Evolutionary conservation across 53 echinoderm and acorn worm species (phyloP).

Genomic region (Hippasteria phrygiana): DNA sequence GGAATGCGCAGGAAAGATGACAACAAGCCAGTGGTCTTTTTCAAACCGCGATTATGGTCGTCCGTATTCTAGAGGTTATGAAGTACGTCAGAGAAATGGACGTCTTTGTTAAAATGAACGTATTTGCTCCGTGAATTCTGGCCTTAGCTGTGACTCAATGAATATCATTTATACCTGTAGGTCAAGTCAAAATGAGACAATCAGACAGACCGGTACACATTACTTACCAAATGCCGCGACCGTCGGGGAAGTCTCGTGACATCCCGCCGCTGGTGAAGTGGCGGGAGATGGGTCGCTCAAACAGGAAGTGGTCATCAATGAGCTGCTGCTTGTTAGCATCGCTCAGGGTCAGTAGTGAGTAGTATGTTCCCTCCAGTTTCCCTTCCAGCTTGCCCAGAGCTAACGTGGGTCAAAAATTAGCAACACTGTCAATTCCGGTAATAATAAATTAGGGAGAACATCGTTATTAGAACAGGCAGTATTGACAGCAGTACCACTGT

Average conservation of each 20-base stretch:
- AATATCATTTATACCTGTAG: neutral
- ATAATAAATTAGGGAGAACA: neutral
- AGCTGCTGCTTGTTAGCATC: slow-evolving; percentile 84
- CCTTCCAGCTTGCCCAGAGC: slow-evolving; percentile 77
- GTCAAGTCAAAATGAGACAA: no score
- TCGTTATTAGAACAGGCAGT: no score
- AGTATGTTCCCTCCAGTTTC: slow-evolving; percentile 79
- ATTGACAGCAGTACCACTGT: no score
- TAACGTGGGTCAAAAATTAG: neutral
- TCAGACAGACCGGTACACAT: neutral
- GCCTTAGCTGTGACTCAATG: no score
- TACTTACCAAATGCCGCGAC: slow-evolving; percentile 94
- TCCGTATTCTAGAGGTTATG: no score
- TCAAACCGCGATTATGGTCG: no score
- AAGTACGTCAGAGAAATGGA: neutral
- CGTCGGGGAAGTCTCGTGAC: slow-evolving; percentile 96
- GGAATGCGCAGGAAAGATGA: no score
- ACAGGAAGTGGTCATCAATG: slow-evolving; percentile 93
- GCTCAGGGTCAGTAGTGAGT: slow-evolving; percentile 74
- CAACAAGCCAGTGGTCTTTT: no score
- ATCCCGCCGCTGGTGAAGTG: slow-evolving; percentile 96
- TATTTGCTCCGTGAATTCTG: no score
- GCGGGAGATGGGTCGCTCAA: slow-evolving; percentile 93
- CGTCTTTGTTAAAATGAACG: neutral
- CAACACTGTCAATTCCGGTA: neutral